A percentile compares a stretch with the other conserved stretches of the same genome.
These are phyloP conservation scores for Oplegnathus fasciatus DNA, from an alignment of 2,113 vertebrate genomes.

Conservation along the genomic window DNA sequence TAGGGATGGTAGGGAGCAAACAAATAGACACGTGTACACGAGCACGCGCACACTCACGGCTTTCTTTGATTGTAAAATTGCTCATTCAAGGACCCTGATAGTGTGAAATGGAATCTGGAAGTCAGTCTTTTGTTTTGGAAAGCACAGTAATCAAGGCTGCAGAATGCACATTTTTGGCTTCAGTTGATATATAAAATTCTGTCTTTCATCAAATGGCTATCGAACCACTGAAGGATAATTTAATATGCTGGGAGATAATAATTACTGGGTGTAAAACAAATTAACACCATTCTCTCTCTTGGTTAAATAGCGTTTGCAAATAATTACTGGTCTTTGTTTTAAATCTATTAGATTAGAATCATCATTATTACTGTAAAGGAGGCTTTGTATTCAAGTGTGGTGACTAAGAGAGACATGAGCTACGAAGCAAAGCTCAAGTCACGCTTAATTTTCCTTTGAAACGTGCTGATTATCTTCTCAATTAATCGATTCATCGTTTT, in stretches of 20 bases:
- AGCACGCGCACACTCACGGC: conserved; percentile 9
- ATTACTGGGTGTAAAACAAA: conserved; percentile 39
- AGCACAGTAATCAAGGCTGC: conserved; percentile 16
- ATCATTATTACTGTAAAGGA: background rate
- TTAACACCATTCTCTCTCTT: conserved; percentile 35
- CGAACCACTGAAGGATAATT: conserved; percentile 10
- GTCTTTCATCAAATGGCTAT: conserved; percentile 18
- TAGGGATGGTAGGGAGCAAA: conserved; percentile 55
- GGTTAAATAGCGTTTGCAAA: conserved; percentile 33
- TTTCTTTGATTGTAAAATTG: conserved; percentile 34
- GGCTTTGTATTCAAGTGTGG: background rate
- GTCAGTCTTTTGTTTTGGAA: conserved; percentile 37
- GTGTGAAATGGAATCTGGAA: conserved; percentile 49
- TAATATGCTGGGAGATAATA: conserved; percentile 23
- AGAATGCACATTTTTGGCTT: conserved; percentile 11
- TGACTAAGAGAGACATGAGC: background rate
- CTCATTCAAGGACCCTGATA: conserved; percentile 29
- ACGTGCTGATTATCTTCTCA: background rate
- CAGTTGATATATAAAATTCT: background rate
- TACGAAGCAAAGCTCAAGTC: conserved; percentile 5
- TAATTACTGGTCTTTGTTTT: conserved; percentile 44
- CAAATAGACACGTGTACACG: conserved; percentile 33
- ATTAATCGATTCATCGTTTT: background rate
- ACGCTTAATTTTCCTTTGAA: background rate
- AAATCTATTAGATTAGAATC: conserved; percentile 10